phyloP scores from a whole-genome alignment of 2,113 vertebrate species.

The Scolopax mira region DNA sequence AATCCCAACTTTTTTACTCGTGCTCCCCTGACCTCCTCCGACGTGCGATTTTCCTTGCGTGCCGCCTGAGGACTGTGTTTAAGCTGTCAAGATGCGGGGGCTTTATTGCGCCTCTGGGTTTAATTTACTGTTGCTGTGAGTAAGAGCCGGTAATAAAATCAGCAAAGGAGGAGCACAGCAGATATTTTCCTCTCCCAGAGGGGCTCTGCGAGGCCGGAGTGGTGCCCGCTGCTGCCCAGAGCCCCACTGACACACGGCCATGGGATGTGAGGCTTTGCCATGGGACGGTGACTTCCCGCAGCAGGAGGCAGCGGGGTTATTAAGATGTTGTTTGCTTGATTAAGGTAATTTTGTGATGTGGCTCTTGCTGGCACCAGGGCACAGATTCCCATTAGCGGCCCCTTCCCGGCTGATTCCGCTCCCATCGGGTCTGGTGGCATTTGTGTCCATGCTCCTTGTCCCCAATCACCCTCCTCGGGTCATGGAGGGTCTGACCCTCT shows the following conservation, averaged over 20 bases:
- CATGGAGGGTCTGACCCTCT: neutral
- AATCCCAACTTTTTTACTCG: neutral
- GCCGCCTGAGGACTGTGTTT: neutral
- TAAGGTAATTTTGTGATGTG: neutral
- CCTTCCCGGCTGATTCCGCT: neutral
- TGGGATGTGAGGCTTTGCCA: accelerated
- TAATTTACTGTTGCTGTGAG: neutral
- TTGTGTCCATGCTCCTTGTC: accelerated
- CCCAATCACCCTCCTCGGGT: neutral
- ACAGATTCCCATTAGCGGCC: accelerated
- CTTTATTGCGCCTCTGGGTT: neutral
- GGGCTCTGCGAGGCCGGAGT: neutral
- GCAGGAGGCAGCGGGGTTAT: neutral
- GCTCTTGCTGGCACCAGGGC: neutral
- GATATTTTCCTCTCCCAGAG: neutral
- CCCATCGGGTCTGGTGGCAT: neutral
- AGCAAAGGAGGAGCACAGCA: neutral
- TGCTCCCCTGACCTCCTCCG: neutral
- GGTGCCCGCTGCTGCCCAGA: neutral
- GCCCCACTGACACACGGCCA: accelerated
- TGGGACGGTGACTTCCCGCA: neutral
- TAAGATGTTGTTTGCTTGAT: neutral
- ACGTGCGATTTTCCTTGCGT: neutral
- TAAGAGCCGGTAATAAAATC: neutral
- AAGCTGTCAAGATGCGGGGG: neutral